Base-by-base conservation (phyloP, 2,113 vertebrate species). In the Eretmochelys imbricata region DNA sequence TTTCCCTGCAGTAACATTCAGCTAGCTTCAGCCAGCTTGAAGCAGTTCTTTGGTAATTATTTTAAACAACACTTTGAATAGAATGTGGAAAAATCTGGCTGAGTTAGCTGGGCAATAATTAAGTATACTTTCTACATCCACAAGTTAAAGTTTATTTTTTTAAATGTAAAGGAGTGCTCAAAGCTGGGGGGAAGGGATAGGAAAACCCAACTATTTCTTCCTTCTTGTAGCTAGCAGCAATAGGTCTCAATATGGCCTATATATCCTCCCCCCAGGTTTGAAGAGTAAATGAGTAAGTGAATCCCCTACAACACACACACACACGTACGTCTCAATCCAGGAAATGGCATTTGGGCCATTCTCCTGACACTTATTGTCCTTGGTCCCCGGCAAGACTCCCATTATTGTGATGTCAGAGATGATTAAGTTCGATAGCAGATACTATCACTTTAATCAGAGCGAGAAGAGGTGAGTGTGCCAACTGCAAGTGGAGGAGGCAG, bases 31-130 rank as follows among this genome's bases (percentile, higher is more conserved):
- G 91, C 57, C 22, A 91, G 57, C 48, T 80, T 90, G 50, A 89
- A 90, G 57, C 20, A 93, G 62, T 69, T 85, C 9, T 89, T 90
- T 17, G 79, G 16, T 31, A 91, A 92, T 80, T 92, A 94, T 92
- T 97, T 93, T 19, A 93, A 94, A 95, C 80, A 48, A 16, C 19
- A 93, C 14, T 75, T 90, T 31, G 25, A 78, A 42, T 57, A 82
- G 53, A 54, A 88, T 80, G 55, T 46, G 16, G 29, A 84, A 89
- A 49, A 16, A 69, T 48, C 59, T 76, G 54, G 54, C 55, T 84
- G 53, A 91, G 46, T 72, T 95, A 91, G 46, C 91, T 89, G 84
- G 89, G 83, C 93, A 95, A 95, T 93, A 85, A 91, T 92, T 90
- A 95, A 94, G 50, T 85, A 11, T n/a, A 82, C 62, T 82, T 57